Base-by-base conservation (phyloP, 2,797 vertebrate species). In the Rhincodon typus region DNA sequence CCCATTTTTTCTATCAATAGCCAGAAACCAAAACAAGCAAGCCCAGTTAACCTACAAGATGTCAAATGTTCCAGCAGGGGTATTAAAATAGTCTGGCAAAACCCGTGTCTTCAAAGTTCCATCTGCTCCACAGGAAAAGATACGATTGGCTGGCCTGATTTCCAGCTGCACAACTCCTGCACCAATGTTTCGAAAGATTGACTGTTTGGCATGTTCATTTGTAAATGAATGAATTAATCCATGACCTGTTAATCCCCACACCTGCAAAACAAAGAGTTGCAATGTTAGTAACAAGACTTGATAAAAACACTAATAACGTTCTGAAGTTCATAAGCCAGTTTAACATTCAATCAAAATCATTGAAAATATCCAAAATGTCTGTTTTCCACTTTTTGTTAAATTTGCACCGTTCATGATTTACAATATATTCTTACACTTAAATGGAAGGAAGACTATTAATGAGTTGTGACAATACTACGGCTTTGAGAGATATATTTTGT, bases 91-190 rank as follows among this genome's bases (percentile, higher is more conserved):
- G 96, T 97, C 98, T 1, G 99, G 99, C 70, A 99, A 98, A 96
- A 99, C 98, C 96, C 99, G 98, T 98, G 99, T 99, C 97, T 99
- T 99, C 96, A 99, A 97, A 0, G 99, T 99, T 96, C 99, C 99
- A 38, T 99, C 99, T 0, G 99, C 99, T 86, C 99, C 99, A 87
- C 99, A 99, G 96, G 99, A 99, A 97, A 99, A 99, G 97, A 99
- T 98, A 95, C 99, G 99, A 96, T 98, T 99, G 42, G 98, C 97
- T 10, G 98, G 98, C 74, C 97, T 97, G 3, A 98, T 98, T 97
- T 99, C 99, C 95, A 99, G 98, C 97, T 99, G 98, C 98, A 98
- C 99, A 96, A 99, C 99, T 0, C 99, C 99, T 5, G 98, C 98
- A 57, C 99, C 99, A 15, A 99, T 98, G 97, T 99, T 99, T 96